phyloP scores from a whole-genome alignment of 2,888 invertebrate genomes.

The Ethmia dodecea region DNA sequence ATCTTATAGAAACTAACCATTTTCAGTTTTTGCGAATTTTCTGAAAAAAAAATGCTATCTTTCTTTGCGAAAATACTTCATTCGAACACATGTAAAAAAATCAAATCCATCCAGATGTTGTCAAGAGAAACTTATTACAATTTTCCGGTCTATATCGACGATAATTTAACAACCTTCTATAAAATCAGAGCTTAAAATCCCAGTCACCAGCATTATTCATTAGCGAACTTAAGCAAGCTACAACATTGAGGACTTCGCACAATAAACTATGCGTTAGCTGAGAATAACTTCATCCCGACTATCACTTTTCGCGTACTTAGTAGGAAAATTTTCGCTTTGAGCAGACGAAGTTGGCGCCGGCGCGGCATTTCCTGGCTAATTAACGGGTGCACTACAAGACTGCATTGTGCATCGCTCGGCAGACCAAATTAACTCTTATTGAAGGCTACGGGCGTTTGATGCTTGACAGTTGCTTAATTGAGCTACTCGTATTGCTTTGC shows the following conservation, averaged over 20 bases:
- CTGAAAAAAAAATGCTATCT: too few relatives aligned
- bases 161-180: neutral
- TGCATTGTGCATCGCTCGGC: constrained; percentile 43
- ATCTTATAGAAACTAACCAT: too few relatives aligned
- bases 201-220: neutral
- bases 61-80: too few relatives aligned
- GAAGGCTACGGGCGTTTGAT: neutral
- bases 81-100: too few relatives aligned
- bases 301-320: constrained; percentile 47
- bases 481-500: neutral
- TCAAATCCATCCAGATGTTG: neutral
- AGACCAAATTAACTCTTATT: constrained; percentile 29
- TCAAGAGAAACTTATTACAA: neutral
- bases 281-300: constrained; percentile 18
- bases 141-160: neutral
- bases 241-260: neutral
- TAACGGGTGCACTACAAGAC: constrained; percentile 37
- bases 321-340: constrained; percentile 38
- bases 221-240: too few relatives aligned
- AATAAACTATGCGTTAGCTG: constrained; percentile 11
- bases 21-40: too few relatives aligned
- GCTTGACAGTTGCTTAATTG: neutral
- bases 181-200: neutral
- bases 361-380: constrained; percentile 48
- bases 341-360: constrained; percentile 35